These are phyloP conservation scores for Daubentonia madagascariensis DNA, from an alignment of 2,113 vertebrate genomes.

Conservation along the genomic window DNA sequence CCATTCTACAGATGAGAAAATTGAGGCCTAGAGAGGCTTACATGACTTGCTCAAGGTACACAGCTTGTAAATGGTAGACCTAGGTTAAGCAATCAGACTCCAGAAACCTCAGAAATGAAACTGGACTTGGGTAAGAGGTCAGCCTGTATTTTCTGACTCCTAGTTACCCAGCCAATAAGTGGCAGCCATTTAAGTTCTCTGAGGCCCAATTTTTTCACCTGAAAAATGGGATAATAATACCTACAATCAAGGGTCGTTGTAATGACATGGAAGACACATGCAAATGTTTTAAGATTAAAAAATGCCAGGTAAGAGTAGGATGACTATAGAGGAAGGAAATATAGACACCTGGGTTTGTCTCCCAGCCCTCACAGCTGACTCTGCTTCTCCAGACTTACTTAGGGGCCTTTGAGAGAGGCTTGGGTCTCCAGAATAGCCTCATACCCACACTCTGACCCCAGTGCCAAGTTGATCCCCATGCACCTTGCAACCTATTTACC, in stretches of 20 bases:
- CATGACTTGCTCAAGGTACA: not conserved
- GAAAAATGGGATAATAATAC: not conserved
- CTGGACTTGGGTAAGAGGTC: not conserved
- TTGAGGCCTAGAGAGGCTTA: not conserved
- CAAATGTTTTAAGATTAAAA: not conserved
- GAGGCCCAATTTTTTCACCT: not conserved
- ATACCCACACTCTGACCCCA: not conserved
- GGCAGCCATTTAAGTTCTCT: not conserved
- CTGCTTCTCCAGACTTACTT: not conserved
- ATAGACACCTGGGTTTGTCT: not conserved
- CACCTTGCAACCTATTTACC: not conserved
- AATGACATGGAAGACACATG: not conserved
- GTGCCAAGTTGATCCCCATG: not conserved
- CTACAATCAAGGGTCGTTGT: not conserved
- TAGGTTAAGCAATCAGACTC: not conserved
- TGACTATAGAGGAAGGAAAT: not conserved
- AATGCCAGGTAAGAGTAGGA: not conserved
- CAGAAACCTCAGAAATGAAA: not conserved
- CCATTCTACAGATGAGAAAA: not conserved
- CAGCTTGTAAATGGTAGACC: not conserved
- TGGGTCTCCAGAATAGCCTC: not conserved
- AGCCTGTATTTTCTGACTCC: not conserved
- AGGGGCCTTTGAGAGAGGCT: not conserved
- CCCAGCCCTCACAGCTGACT: not conserved
- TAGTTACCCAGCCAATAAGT: not conserved